Percentiles rank a stretch among this genome's conserved stretches.
phyloP scores from a whole-genome alignment of 2,888 invertebrate genomes.

The Abrostola triplasia region DNA sequence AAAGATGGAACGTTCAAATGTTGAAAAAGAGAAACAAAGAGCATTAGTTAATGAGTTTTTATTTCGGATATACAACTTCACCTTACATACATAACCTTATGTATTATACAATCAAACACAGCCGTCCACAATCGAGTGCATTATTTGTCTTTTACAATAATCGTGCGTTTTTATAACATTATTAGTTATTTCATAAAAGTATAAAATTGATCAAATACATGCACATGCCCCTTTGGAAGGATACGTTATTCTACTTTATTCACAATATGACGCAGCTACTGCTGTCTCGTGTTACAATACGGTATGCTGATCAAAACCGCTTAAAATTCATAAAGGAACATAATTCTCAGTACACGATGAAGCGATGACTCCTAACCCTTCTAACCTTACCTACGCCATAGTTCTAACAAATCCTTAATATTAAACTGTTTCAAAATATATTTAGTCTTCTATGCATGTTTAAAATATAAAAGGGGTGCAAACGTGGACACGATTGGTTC shows the following conservation, averaged over 20 bases:
- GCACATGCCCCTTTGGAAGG: neutral
- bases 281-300: no score
- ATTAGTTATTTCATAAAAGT: conserved; percentile 34
- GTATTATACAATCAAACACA: no score
- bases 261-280: no score
- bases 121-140: conserved; percentile 16
- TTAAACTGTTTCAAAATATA: no score
- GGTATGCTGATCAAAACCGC: neutral
- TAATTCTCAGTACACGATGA: neutral
- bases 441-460: no score
- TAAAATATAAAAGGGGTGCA: no score
- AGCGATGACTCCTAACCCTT: no score
- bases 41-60: neutral
- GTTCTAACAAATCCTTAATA: no score
- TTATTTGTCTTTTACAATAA: conserved; percentile 9
- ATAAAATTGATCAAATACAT: conserved; percentile 27
- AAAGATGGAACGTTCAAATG: conserved; percentile 65
- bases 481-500: no score
- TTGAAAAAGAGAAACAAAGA: conserved; percentile 5
- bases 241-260: neutral
- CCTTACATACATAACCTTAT: conserved; percentile 13
- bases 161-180: conserved; percentile 6
- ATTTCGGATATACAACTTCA: conserved; percentile 11
- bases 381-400: no score
- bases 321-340: neutral